These are phyloP conservation scores for Parnassius mnemosyne DNA, from an alignment of 2,888 invertebrate genomes.

Conservation along the genomic window DNA sequence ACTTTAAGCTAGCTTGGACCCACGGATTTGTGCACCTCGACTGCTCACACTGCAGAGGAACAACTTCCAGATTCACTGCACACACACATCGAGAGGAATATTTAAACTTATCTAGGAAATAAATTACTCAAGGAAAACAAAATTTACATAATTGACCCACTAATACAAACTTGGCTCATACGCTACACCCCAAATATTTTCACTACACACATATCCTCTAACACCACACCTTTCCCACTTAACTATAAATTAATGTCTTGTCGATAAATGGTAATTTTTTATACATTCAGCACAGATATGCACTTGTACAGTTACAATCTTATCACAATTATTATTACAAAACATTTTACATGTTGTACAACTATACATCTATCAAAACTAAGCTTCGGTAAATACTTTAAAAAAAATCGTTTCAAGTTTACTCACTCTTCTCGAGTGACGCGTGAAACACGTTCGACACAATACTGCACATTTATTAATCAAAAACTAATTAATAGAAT, in stretches of 20 bases:
- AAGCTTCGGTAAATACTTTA: no score
- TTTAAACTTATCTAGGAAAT: not conserved
- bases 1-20: slow-evolving; percentile 3
- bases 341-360: slow-evolving; percentile 3
- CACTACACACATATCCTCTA: not conserved
- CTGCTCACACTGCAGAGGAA: not conserved
- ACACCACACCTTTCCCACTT: not conserved
- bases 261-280: not conserved
- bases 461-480: no score
- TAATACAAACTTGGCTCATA: slow-evolving; percentile 1
- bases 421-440: no score
- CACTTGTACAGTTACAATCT: slow-evolving; percentile 47
- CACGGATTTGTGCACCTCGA: not conserved
- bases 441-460: no score
- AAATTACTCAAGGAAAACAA: not conserved
- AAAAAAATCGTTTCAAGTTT: no score
- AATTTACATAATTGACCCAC: slow-evolving; percentile 11
- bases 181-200: not conserved
- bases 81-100: no score
- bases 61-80: not conserved
- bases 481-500: no score
- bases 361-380: no score
- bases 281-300: not conserved
- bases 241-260: not conserved
- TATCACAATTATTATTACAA: slow-evolving; percentile 50